phyloP scores from a whole-genome alignment of 2,888 invertebrate genomes.

The Clitarchus hookeri region DNA sequence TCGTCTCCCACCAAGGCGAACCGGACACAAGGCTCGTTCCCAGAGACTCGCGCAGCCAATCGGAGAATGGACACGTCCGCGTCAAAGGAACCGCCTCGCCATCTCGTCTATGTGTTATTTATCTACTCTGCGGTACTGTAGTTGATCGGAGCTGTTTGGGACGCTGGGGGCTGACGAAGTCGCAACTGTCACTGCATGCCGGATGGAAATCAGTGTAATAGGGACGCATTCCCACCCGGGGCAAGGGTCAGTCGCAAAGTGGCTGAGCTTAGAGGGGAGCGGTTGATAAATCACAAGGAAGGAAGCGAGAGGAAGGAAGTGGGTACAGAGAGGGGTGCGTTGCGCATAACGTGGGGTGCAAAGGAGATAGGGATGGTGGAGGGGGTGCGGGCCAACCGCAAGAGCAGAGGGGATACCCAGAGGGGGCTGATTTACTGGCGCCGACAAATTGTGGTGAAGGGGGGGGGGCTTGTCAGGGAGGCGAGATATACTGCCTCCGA shows the following conservation, averaged over 20 bases:
- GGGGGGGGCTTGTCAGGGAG: background rate
- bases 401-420: background rate
- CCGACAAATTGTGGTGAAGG: background rate
- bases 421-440: background rate
- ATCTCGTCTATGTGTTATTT: no score
- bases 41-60: no score
- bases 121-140: no score
- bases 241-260: background rate
- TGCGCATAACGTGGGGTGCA: slow-evolving; percentile 1
- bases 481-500: background rate
- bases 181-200: background rate
- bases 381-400: background rate
- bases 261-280: background rate
- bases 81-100: no score
- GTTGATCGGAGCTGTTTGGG: background rate
- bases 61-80: no score
- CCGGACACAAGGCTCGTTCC: no score
- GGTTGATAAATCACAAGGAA: background rate
- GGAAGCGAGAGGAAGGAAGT: slow-evolving; percentile 2
- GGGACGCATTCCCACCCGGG: background rate
- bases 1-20: no score
- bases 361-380: background rate
- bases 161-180: background rate
- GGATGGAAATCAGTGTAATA: background rate
- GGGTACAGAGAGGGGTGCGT: background rate